phyloP scores from a whole-genome alignment of 2,797 vertebrate genomes.

The Lophotriccus pileatus region DNA sequence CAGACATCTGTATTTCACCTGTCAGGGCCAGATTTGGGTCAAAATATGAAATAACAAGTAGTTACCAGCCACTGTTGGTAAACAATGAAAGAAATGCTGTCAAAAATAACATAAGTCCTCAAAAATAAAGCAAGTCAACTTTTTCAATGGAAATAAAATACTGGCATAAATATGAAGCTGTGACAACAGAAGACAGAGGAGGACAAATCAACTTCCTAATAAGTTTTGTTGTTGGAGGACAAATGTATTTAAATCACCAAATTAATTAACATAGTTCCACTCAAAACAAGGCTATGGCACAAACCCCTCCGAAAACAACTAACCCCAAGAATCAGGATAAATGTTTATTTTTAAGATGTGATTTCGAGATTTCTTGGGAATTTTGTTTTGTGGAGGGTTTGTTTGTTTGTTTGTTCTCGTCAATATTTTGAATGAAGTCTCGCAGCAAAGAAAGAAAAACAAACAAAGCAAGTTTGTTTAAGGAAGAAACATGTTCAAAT shows the following conservation, averaged over 20 bases:
- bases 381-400: too few species aligned
- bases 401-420: neutral
- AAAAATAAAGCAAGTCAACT: too few species aligned
- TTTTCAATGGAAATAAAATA: too few species aligned
- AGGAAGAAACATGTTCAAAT: neutral
- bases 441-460: neutral
- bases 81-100: too few species aligned
- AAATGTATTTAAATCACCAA: neutral
- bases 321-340: neutral
- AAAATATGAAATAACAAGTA: too few species aligned
- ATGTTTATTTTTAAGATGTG: neutral
- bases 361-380: neutral
- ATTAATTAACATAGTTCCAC: fast-evolving
- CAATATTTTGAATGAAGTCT: neutral
- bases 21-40: neutral
- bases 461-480: neutral
- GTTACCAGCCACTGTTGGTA: too few species aligned
- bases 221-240: neutral
- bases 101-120: too few species aligned
- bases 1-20: neutral
- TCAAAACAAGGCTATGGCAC: neutral
- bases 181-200: neutral
- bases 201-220: neutral
- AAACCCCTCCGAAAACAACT: neutral
- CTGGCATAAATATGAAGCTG: too few species aligned